phyloP scores from a whole-genome alignment of 2,113 vertebrate genomes.

The Phaethon lepturus region DNA sequence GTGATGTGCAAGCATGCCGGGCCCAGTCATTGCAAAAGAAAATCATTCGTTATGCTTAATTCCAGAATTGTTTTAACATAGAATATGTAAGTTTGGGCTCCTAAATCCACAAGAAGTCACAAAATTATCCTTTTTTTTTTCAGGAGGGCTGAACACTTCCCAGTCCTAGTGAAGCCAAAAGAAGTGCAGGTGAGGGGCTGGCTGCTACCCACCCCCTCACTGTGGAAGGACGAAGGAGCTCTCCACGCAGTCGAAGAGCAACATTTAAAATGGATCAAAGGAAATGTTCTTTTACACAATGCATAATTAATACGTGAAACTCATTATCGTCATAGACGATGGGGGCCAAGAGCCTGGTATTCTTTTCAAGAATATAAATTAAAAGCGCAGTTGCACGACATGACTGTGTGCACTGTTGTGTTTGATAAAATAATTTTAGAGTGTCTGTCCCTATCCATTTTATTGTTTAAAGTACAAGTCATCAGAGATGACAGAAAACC shows the following conservation, averaged over 20 bases:
- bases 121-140: background rate
- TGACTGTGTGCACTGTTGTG: background rate
- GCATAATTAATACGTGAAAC: constrained; percentile 28
- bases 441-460: background rate
- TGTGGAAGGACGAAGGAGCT: background rate
- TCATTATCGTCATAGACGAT: background rate
- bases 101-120: background rate
- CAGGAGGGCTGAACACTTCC: background rate
- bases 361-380: background rate
- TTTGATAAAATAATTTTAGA: background rate
- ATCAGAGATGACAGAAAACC: background rate
- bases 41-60: background rate
- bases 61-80: background rate
- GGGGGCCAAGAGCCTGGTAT: background rate
- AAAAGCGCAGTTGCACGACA: background rate
- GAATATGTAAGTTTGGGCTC: background rate
- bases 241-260: background rate
- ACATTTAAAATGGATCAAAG: constrained; percentile 37
- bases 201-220: background rate
- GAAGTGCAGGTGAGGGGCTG: background rate
- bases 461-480: background rate
- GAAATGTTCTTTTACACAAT: constrained; percentile 1
- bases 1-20: background rate
- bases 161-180: background rate
- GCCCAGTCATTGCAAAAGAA: background rate